phyloP scores from a whole-genome alignment of 2,888 invertebrate species.

The Buathra laborator region DNA sequence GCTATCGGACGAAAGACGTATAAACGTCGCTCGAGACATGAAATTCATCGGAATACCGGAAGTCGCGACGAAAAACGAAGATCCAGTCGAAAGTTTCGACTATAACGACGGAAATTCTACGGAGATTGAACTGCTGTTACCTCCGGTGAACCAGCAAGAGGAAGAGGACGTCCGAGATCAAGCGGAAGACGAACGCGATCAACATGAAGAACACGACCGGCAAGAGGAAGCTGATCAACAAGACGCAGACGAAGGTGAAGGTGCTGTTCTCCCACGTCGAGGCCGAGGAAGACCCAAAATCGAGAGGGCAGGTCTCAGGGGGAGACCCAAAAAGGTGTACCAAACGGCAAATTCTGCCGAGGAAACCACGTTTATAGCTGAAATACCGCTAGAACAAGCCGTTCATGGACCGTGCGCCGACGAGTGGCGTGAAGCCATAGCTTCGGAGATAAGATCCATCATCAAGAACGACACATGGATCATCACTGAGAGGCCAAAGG shows the following conservation, averaged over 20 bases:
- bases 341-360: not conserved
- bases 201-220: no score
- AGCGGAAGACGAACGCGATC: slow-evolving; percentile 26
- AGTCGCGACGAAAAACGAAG: not conserved
- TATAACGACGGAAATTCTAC: no score
- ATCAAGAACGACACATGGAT: slow-evolving; percentile 55
- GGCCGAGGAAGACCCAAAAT: slow-evolving; percentile 59
- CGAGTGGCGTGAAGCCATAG: slow-evolving; percentile 69
- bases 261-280: slow-evolving; percentile 45
- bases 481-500: slow-evolving; percentile 49
- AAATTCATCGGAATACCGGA: not conserved
- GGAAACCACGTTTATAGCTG: not conserved
- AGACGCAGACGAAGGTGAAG: not conserved
- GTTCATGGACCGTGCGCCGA: slow-evolving; percentile 50
- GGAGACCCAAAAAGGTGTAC: not conserved
- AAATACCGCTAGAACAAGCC: not conserved
- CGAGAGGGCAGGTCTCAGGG: not conserved
- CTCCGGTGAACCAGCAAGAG: not conserved
- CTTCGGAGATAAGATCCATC: slow-evolving; percentile 63
- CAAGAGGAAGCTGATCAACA: no score
- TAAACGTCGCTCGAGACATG: not conserved
- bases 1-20: slow-evolving; percentile 25
- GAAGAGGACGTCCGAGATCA: not conserved
- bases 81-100: no score
- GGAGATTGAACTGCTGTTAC: no score